phyloP scores from a whole-genome alignment of 2,797 vertebrate species.

The Brachymystax lenok region DNA sequence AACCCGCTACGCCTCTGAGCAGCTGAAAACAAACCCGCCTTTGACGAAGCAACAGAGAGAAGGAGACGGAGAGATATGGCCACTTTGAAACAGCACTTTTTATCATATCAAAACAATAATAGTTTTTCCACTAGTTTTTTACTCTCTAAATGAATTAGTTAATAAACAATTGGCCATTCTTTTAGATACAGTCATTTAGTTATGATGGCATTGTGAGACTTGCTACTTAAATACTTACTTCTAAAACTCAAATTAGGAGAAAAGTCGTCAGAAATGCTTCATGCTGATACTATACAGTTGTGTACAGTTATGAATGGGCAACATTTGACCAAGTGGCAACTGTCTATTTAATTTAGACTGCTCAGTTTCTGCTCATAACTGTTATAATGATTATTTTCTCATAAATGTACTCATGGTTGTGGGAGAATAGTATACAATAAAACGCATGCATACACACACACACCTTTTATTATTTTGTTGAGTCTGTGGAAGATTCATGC shows the following conservation, averaged over 20 bases:
- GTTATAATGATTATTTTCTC: background rate
- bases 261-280: background rate
- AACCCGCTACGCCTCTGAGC: constrained; percentile 59
- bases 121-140: background rate
- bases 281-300: background rate
- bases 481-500: background rate
- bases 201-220: background rate
- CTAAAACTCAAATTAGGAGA: background rate
- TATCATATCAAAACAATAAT: background rate
- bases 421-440: background rate
- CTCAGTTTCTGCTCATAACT: background rate
- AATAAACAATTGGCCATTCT: background rate
- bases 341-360: background rate
- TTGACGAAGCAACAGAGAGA: constrained; percentile 42
- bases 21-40: constrained; percentile 55
- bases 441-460: background rate
- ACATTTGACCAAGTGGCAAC: background rate
- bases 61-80: constrained; percentile 11
- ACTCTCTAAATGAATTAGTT: background rate
- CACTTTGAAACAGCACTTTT: background rate
- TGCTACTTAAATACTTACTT: background rate
- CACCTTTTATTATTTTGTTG: background rate
- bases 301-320: background rate
- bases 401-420: background rate
- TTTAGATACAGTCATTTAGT: background rate